Evolutionary conservation across 2,888 invertebrate genomes (phyloP).

Genomic region (Drosophila suboccidentalis): DNA sequence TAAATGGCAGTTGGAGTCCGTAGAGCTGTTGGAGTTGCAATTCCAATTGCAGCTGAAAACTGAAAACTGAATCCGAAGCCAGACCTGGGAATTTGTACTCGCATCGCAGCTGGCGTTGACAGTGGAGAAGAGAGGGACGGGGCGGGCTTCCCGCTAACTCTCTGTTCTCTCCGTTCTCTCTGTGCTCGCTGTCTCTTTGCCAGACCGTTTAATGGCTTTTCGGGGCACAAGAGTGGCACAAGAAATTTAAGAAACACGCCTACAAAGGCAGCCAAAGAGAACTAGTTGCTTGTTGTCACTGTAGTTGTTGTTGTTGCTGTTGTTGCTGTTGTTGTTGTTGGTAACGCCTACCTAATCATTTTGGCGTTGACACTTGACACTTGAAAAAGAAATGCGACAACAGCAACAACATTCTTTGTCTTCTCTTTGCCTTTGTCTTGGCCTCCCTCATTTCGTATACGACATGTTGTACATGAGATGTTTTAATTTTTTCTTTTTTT

Average conservation of each 20-base stretch:
- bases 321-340: conserved; percentile 45
- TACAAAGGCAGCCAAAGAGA: conserved; percentile 40
- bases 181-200: conserved; percentile 15
- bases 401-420: not conserved
- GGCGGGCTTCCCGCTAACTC: not conserved
- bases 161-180: not conserved
- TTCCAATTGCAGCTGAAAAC: conserved; percentile 5
- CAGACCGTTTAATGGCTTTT: conserved; percentile 56
- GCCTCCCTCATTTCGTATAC: conserved; percentile 47
- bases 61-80: conserved; percentile 25
- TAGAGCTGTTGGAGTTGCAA: conserved; percentile 10
- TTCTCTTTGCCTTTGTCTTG: conserved; percentile 3
- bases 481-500: conserved; percentile 43
- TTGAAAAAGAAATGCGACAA: conserved; percentile 65
- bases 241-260: conserved; percentile 53
- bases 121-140: conserved; percentile 30
- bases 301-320: conserved; percentile 27
- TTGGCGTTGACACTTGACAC: conserved; percentile 78
- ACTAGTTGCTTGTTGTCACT: conserved; percentile 43
- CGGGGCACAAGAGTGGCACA: conserved; percentile 41
- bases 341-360: conserved; percentile 78
- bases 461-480: conserved; percentile 55
- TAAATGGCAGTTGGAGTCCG: conserved; percentile 52
- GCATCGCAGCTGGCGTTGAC: conserved; percentile 68
- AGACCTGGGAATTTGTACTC: conserved; percentile 28